Evolutionary conservation across 1,140 invertebrate genomes (phyloP), one percentile per base, ranked within the genome.

Genomic region (Drosophila truncata): DNA sequence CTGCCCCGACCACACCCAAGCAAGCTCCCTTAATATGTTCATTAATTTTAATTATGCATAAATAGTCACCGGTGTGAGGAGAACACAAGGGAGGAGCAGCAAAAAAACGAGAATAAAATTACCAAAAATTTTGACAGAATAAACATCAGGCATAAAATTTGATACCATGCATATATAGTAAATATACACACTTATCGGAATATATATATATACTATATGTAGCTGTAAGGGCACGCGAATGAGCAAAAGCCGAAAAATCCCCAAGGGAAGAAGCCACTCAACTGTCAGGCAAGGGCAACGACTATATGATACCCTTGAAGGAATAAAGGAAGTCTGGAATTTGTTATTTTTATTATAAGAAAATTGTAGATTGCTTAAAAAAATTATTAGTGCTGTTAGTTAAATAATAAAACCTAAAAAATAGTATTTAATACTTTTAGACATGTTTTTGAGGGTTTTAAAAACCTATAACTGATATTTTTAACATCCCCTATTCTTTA

Each of bases 1-100:
- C 25, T 18, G 9, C n/a, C 14, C 60, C 4, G 13, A 31, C 69
- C 63, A 71, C 62, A 33, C 67, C 67, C 61, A 29, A 13, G 13
- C 27, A n/a, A n/a, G 58, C 18, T 44, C 47, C 62, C 62, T 73
- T 86, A 86, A 85, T 79, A 82, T 82, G 82, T 87, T 87, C 83
- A 86, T 86, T 86, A 86, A 86, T 87, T 87, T 87, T 67, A 86
- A 86, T 86, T 86, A 86, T 86, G 79, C 79, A 87, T 76, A 87
- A 85, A 85, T 79, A 58, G 70, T 57, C 82, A 65, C 39, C 74
- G 70, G 74, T 42, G 42, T 57, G 35, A 63, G 57, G 72, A 58
- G 41, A 65, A 64, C 42, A 44, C 42, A 44, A 41, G 47, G 41
- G 41, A 46, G 60, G 14, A 20, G 27, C 13, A 46, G 13, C 46